Percentiles rank a stretch among this genome's conserved stretches.
Conservation (phyloP, 2,113 vertebrate genomes). For the Paracanthobrama guichenoti region DNA sequence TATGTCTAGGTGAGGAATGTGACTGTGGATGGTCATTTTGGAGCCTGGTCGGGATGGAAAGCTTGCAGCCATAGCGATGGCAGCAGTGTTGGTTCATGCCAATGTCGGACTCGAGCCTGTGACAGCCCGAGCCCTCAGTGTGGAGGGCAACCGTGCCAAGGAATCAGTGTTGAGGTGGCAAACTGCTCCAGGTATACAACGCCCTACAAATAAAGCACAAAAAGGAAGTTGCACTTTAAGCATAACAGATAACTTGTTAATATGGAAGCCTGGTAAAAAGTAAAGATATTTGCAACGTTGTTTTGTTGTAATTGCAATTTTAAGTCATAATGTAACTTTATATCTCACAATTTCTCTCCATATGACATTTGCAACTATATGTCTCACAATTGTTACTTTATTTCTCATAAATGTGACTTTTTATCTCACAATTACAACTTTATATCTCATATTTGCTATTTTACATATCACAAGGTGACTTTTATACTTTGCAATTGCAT, state of each 20-base stretch:
- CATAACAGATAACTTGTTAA: not conserved
- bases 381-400: too few relatives aligned
- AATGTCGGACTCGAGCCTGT: slow-evolving; percentile 88
- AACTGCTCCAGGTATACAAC: slow-evolving; percentile 91
- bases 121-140: slow-evolving; percentile 89
- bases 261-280: not conserved
- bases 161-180: slow-evolving; percentile 87
- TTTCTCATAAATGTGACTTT: too few relatives aligned
- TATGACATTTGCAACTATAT: too few relatives aligned
- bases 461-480: not conserved
- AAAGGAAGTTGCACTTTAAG: not conserved
- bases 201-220: slow-evolving; percentile 6
- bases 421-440: too few relatives aligned
- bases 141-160: slow-evolving; percentile 88
- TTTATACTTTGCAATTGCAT: not conserved
- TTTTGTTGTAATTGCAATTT: not conserved
- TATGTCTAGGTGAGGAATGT: slow-evolving; percentile 84
- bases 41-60: slow-evolving; percentile 86
- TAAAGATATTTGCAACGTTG: not conserved
- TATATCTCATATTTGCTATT: not conserved
- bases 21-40: slow-evolving; percentile 88
- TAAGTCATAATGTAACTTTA: not conserved
- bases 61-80: slow-evolving; percentile 85
- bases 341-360: not conserved
- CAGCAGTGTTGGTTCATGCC: slow-evolving; percentile 80